These are phyloP conservation scores for Geothlypis trichas DNA, from an alignment of 2,113 vertebrate genomes.

Conservation along the genomic window DNA sequence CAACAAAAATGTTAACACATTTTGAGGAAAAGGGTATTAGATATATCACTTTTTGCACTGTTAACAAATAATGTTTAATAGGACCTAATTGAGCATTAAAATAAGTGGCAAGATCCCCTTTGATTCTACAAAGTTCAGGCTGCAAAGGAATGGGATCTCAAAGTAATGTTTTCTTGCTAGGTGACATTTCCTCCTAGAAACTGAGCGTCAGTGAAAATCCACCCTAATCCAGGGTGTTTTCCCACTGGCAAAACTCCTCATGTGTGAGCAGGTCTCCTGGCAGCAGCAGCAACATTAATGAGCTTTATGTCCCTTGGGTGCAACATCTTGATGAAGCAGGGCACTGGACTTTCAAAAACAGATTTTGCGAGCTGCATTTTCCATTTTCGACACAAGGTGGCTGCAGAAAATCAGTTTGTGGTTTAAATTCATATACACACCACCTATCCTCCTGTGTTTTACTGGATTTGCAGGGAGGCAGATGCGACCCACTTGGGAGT, in stretches of 20 bases:
- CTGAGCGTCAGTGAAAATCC: not conserved
- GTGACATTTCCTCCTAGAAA: not conserved
- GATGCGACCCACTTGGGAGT: not conserved
- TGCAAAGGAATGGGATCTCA: not conserved
- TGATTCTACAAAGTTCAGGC: not conserved
- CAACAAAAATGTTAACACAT: not conserved
- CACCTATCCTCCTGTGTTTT: accelerated
- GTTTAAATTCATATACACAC: not conserved
- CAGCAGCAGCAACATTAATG: not conserved
- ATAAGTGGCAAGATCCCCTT: not conserved
- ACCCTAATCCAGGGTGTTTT: not conserved
- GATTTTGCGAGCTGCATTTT: not conserved
- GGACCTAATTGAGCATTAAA: not conserved
- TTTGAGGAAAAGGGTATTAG: not conserved
- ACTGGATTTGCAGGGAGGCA: not conserved
- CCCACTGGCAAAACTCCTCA: not conserved
- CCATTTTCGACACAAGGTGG: constrained; percentile 29
- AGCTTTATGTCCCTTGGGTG: accelerated
- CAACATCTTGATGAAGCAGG: not conserved
- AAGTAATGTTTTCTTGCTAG: not conserved
- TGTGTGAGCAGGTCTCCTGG: not conserved
- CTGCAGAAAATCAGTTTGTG: constrained; percentile 27
- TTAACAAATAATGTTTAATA: not conserved
- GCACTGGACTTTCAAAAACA: accelerated
- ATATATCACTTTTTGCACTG: not conserved